Percentiles rank a stretch among this genome's conserved stretches.
phyloP scores from a whole-genome alignment of 30 jellyfish, hydroid and myxozoan species.

The Aurelia aurita complex sp. Pacific region DNA sequence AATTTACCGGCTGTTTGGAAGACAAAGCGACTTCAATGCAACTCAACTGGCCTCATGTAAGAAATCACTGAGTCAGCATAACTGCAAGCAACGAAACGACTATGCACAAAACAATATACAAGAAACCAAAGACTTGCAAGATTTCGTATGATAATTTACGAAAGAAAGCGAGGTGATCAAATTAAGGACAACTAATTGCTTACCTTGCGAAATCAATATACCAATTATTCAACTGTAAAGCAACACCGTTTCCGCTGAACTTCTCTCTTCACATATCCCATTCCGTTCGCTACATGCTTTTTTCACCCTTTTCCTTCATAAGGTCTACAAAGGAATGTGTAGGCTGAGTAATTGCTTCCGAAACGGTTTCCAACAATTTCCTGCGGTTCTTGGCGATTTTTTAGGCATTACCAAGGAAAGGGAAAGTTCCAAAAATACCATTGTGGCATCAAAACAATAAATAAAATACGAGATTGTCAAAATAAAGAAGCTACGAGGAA shows the following conservation, averaged over 20 bases:
- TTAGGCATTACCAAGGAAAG: too few relatives aligned
- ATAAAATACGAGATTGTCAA: too few relatives aligned
- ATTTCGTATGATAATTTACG: not conserved
- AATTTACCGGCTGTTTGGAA: too few relatives aligned
- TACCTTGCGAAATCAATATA: conserved; percentile 6
- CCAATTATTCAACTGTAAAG: conserved; percentile 5
- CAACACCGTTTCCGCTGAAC: conserved; percentile 36
- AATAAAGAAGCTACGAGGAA: too few relatives aligned
- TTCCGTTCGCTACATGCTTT: conserved; percentile 20
- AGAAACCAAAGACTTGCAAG: not conserved
- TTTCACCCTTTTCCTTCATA: conserved; percentile 32
- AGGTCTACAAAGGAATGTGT: conserved; percentile 23
- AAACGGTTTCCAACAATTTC: not conserved
- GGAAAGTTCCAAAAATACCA: too few relatives aligned
- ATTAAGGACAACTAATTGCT: not conserved
- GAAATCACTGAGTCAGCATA: too few relatives aligned
- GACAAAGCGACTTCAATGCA: too few relatives aligned
- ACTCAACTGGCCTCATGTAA: too few relatives aligned
- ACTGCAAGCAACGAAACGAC: too few relatives aligned
- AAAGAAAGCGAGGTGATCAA: not conserved
- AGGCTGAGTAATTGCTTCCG: conserved; percentile 38
- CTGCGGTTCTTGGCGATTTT: not conserved
- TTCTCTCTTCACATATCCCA: conserved; percentile 9
- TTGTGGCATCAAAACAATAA: too few relatives aligned
- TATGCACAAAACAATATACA: not conserved